Conservation (phyloP, 2,113 vertebrate species). For the Acanthochromis polyacanthus region DNA sequence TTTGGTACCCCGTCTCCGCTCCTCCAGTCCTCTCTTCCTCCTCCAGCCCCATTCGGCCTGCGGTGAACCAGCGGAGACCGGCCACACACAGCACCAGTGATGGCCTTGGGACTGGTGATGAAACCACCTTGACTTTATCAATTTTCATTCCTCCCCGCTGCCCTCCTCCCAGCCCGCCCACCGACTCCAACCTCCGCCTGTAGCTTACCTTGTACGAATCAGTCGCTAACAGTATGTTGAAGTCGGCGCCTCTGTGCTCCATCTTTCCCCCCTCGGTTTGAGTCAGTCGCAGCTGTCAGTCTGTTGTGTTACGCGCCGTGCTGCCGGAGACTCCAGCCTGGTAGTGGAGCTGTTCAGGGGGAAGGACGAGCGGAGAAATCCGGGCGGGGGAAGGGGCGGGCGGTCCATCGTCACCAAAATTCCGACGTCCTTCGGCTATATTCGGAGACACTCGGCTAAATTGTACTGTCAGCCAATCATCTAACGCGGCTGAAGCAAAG, state of each 20-base stretch:
- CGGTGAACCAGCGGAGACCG: conserved; percentile 37
- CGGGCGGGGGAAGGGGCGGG: conserved; percentile 58
- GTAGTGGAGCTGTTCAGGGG: conserved; percentile 43
- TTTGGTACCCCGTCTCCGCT: conserved; percentile 25
- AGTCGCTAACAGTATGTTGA: conserved; percentile 93
- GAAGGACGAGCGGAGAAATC: conserved; percentile 49
- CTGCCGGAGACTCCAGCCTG: conserved; percentile 68
- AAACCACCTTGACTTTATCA: conserved; percentile 80
- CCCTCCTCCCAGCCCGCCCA: background rate
- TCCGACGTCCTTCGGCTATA: conserved; percentile 17
- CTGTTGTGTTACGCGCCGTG: conserved; percentile 66
- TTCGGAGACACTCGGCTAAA: conserved; percentile 33
- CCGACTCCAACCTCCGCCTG: background rate
- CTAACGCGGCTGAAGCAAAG: background rate
- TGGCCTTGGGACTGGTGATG: conserved; percentile 81
- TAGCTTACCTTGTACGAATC: conserved; percentile 95
- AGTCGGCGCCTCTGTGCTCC: conserved; percentile 89
- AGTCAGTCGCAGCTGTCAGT: conserved; percentile 80
- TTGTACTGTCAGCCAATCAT: conserved; percentile 1
- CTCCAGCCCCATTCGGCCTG: conserved; percentile 61
- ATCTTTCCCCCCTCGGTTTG: conserved; percentile 85
- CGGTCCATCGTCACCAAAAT: conserved; percentile 12
- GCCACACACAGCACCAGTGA: conserved; percentile 55
- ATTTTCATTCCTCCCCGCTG: conserved; percentile 34
- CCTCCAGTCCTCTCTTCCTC: conserved; percentile 36